Evolutionary conservation across 1,140 invertebrate species (phyloP).

Genomic region (Zaprionus capensis): DNA sequence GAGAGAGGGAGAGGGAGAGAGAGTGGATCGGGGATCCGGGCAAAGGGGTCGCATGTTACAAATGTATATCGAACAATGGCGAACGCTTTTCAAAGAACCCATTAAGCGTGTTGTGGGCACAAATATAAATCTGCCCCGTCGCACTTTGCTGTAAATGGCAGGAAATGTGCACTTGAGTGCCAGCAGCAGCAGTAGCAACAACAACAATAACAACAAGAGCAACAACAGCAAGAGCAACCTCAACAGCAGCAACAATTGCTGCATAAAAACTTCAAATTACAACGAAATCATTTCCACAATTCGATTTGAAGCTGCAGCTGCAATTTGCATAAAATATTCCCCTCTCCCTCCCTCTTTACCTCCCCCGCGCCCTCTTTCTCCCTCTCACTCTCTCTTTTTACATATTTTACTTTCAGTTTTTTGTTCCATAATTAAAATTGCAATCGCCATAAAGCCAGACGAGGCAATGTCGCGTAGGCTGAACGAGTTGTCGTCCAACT

Average conservation of each 20-base stretch:
- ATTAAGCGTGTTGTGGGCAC: conserved; percentile 71
- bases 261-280: conserved; percentile 47
- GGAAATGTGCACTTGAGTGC: conserved; percentile 79
- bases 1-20: background rate
- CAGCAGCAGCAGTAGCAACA: conserved; percentile 39
- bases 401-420: conserved; percentile 39
- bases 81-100: conserved; percentile 63
- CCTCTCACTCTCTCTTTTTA: conserved; percentile 25
- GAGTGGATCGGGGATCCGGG: conserved; percentile 42
- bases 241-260: conserved; percentile 43
- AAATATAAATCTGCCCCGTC: conserved; percentile 53
- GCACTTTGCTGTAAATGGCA: conserved; percentile 71
- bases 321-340: conserved; percentile 4
- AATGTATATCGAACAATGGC: conserved; percentile 65
- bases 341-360: no score
- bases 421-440: conserved; percentile 54
- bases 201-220: conserved; percentile 9
- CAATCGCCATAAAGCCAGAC: conserved; percentile 36
- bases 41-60: conserved; percentile 51
- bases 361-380: no score
- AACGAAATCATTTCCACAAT: conserved; percentile 48
- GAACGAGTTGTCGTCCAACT: conserved; percentile 59
- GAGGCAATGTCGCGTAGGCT: conserved; percentile 54
- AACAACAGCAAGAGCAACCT: conserved; percentile 16
- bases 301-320: conserved; percentile 65